Evolutionary conservation across 2,113 vertebrate genomes (phyloP).

Genomic region (Myocastor coypus): DNA sequence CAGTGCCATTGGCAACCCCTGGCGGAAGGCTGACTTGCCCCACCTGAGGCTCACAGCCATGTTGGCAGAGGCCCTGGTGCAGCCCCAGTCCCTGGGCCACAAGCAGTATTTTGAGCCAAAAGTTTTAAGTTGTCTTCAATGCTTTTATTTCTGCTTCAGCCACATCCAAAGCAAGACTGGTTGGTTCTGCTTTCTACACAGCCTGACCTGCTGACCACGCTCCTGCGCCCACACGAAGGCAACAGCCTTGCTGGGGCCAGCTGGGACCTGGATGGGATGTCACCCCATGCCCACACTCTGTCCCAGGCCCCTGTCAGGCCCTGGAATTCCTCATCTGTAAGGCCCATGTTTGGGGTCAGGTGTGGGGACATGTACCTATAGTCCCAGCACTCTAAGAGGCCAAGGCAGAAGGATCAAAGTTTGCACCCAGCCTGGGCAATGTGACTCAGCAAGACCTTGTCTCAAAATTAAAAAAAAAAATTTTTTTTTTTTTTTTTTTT

Average conservation of each 20-base stretch:
- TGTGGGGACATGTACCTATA: neutral
- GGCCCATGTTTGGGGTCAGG: neutral
- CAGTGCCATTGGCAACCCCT: neutral
- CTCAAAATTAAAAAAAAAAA: neutral
- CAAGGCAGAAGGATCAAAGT: neutral
- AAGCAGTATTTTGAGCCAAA: neutral
- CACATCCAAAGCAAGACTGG: neutral
- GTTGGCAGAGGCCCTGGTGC: fast-evolving
- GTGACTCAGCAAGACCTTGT: neutral
- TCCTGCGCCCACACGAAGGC: too few relatives aligned
- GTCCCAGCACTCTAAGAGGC: neutral
- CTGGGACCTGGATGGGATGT: neutral
- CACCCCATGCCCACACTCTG: neutral
- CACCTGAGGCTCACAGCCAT: neutral
- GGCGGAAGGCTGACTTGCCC: neutral
- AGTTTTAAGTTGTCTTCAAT: neutral
- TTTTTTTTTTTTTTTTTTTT: too few relatives aligned
- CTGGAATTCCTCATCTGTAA: neutral
- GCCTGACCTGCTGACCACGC: neutral
- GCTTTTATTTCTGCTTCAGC: neutral
- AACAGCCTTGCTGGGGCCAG: neutral
- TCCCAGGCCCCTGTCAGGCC: neutral
- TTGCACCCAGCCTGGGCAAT: neutral
- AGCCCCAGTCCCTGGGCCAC: neutral
- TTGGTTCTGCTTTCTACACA: neutral